phyloP scores from a whole-genome alignment of 1,140 invertebrate genomes.

The Ips nitidus region DNA sequence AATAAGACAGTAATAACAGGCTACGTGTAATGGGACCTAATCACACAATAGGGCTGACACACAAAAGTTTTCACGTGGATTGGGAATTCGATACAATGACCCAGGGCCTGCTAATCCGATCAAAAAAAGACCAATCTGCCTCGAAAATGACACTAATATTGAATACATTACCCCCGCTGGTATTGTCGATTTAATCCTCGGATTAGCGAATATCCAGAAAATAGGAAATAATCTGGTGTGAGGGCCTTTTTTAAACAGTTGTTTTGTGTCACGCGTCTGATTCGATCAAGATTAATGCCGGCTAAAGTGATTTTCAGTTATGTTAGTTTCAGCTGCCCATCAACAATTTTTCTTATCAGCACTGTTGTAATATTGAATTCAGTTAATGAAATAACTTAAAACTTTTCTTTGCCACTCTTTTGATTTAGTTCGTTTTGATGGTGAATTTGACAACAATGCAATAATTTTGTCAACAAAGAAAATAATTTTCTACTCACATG shows the following conservation, averaged over 20 bases:
- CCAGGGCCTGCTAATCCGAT: conserved; percentile 26
- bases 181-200: conserved; percentile 30
- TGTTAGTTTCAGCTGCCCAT: conserved; percentile 8
- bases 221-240: conserved; percentile 17
- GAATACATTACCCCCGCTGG: conserved; percentile 33
- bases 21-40: conserved; percentile 21
- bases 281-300: conserved; percentile 24
- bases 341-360: too few species aligned
- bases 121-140: conserved; percentile 35
- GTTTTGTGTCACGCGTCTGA: conserved; percentile 33
- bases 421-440: too few species aligned
- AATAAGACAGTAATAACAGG: conserved; percentile 30
- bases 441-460: too few species aligned
- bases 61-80: conserved; percentile 2
- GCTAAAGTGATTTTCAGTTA: conserved; percentile 27
- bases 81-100: conserved; percentile 17
- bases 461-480: too few species aligned
- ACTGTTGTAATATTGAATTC: too few species aligned
- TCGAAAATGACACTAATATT: conserved; percentile 34
- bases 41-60: conserved; percentile 19
- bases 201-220: conserved; percentile 28
- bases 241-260: conserved; percentile 20
- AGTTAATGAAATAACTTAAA: too few species aligned
- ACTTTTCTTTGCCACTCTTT: too few species aligned
- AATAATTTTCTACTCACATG: too few species aligned